A percentile compares a stretch with the other conserved stretches of the same genome.
Evolutionary conservation across 2,113 vertebrate genomes (phyloP).

Genomic region (Myiopsitta monachus): DNA sequence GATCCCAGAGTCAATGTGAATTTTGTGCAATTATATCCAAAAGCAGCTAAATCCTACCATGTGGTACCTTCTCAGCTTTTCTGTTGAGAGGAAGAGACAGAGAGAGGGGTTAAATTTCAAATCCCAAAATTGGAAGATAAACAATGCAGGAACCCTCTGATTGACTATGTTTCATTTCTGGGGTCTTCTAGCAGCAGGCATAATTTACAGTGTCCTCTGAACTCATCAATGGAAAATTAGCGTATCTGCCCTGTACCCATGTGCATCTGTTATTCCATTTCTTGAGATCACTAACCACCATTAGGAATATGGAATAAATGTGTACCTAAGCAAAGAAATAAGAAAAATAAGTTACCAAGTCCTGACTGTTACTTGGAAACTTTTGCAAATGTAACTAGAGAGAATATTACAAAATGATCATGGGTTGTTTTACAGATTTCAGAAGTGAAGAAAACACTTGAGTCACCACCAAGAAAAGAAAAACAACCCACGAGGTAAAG

Average conservation of each 20-base stretch:
- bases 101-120: background rate
- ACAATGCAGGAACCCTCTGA: background rate
- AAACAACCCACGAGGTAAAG: constrained; percentile 50
- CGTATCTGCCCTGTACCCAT: background rate
- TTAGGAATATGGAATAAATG: constrained; percentile 28
- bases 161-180: background rate
- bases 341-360: constrained; percentile 28
- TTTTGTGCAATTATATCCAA: background rate
- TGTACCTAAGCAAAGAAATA: background rate
- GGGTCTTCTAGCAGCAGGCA: background rate
- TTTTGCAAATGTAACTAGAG: constrained; percentile 47
- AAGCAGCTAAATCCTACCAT: background rate
- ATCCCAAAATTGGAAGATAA: background rate
- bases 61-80: constrained; percentile 32
- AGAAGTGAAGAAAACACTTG: constrained; percentile 54
- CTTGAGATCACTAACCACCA: constrained; percentile 23
- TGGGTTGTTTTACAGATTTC: constrained; percentile 35
- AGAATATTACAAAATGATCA: background rate
- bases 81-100: background rate
- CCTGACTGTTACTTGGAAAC: constrained; percentile 50
- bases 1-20: constrained; percentile 6
- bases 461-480: constrained; percentile 44
- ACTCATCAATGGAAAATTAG: constrained; percentile 22
- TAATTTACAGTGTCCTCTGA: background rate
- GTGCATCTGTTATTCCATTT: constrained; percentile 15